Evolutionary conservation across 2,113 vertebrate species (phyloP).

Genomic region (Phodopus roborovskii): DNA sequence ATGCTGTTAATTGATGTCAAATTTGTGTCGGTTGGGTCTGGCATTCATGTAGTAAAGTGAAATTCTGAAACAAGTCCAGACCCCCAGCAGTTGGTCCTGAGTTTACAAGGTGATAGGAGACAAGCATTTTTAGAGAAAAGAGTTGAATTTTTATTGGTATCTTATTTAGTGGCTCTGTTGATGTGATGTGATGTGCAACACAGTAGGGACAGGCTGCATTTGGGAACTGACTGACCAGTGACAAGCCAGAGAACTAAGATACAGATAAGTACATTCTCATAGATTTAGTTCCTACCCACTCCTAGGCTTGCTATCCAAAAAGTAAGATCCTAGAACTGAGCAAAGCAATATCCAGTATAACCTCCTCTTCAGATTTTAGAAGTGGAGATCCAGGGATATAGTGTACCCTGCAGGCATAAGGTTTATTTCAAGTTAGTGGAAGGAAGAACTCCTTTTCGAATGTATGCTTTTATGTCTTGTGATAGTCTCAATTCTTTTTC

Average conservation of each 20-base stretch:
- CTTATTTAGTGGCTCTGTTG: not conserved
- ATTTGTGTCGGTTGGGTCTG: conserved; percentile 34
- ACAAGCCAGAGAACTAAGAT: not conserved
- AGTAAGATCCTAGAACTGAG: not conserved
- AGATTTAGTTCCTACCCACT: not conserved
- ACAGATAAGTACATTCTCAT: not conserved
- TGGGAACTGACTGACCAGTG: accelerated
- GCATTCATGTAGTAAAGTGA: not conserved
- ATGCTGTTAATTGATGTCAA: conserved; percentile 66
- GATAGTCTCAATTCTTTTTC: not conserved
- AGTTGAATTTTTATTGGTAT: not conserved
- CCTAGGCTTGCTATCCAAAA: not conserved
- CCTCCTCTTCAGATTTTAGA: not conserved
- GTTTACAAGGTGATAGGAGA: conserved; percentile 22
- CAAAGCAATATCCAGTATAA: no score
- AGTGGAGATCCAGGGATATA: accelerated
- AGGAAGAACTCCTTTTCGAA: not conserved
- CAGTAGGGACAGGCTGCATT: not conserved
- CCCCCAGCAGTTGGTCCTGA: not conserved
- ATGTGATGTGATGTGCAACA: not conserved
- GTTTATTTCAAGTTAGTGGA: not conserved
- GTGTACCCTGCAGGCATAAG: not conserved
- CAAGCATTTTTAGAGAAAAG: not conserved
- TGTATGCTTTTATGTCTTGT: not conserved
- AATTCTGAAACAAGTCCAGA: conserved; percentile 58